Percentiles rank a stretch among this genome's conserved stretches.
Conservation (phyloP, 2,888 invertebrate species). For the Oeneis ivallda region DNA sequence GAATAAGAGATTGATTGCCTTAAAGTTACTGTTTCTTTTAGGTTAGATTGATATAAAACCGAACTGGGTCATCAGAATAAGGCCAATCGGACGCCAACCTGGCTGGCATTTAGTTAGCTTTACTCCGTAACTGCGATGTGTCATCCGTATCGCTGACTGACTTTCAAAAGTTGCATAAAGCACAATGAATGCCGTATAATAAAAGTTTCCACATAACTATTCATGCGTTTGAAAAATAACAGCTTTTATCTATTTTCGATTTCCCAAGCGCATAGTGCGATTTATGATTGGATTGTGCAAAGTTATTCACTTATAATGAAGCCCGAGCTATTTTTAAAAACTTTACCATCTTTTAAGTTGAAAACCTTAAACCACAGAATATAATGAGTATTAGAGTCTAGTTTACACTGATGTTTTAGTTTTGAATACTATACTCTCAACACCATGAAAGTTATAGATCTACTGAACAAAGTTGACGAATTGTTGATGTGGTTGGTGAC, state of each 20-base stretch:
- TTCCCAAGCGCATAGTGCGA: neutral
- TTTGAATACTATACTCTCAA: no score
- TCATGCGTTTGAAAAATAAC: neutral
- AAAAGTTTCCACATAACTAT: neutral
- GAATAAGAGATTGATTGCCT: neutral
- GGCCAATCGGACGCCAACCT: slow-evolving; percentile 14
- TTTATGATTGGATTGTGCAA: neutral
- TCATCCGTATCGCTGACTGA: slow-evolving; percentile 15
- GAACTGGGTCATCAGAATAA: slow-evolving; percentile 11
- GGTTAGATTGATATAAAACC: neutral
- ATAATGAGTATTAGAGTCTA: no score
- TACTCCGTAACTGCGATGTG: slow-evolving; percentile 14
- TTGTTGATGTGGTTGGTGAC: neutral
- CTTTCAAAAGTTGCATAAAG: slow-evolving; percentile 14
- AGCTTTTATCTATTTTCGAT: slow-evolving; percentile 1
- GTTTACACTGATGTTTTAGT: no score
- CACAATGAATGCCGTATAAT: neutral
- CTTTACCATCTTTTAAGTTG: neutral
- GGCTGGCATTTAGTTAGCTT: slow-evolving; percentile 14
- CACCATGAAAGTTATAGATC: no score
- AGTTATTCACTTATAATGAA: no score
- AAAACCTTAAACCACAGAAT: no score
- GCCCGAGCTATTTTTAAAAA: neutral
- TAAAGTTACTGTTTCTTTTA: neutral
- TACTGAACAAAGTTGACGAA: no score